These are phyloP conservation scores for Melanerpes aurifrons DNA, from an alignment of 2,113 vertebrate species.

Conservation along the genomic window DNA sequence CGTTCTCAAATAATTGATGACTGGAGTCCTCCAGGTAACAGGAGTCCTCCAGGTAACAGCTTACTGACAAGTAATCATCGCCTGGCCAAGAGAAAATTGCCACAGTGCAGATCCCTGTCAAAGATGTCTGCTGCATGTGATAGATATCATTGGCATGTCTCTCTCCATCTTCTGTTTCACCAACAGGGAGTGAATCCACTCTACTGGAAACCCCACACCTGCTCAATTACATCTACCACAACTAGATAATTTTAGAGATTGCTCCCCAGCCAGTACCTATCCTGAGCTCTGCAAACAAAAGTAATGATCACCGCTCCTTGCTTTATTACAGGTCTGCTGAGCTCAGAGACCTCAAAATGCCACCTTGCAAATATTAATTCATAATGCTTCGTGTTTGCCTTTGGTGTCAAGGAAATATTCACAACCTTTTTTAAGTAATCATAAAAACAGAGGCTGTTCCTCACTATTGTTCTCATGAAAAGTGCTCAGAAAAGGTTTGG, in stretches of 20 bases:
- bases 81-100: constrained; percentile 3
- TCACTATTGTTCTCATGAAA: constrained; percentile 19
- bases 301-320: background rate
- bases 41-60: constrained; percentile 36
- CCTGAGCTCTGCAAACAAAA: constrained; percentile 49
- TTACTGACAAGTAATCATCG: background rate
- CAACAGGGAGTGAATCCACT: background rate
- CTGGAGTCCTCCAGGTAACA: constrained; percentile 37
- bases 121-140: constrained; percentile 23
- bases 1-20: constrained; percentile 15
- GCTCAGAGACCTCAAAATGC: constrained; percentile 45
- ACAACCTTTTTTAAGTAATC: background rate
- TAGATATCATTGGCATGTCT: background rate
- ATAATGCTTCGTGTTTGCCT: background rate
- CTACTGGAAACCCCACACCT: background rate
- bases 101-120: background rate
- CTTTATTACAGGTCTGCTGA: constrained; percentile 36
- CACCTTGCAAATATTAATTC: constrained; percentile 61
- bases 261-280: constrained; percentile 2
- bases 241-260: constrained; percentile 24
- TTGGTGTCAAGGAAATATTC: background rate
- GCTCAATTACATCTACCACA: background rate
- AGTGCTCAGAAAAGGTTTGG: background rate
- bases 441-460: constrained; percentile 7
- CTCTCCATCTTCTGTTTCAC: background rate